Conservation (phyloP, 2,888 invertebrate genomes). For the Podotricha telesiphe region DNA sequence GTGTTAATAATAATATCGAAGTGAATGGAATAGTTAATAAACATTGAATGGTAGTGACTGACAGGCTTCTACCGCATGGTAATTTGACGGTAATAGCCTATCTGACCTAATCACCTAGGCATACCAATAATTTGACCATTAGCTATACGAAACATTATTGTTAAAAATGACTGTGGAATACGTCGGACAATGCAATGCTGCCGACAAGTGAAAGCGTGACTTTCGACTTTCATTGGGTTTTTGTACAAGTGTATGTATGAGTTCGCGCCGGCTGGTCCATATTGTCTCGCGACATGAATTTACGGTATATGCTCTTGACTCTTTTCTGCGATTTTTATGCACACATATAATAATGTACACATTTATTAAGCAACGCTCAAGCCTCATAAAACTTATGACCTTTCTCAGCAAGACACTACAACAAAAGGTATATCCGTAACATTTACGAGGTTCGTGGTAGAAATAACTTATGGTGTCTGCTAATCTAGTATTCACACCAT, state of each 20-base stretch:
- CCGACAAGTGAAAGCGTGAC: conserved; percentile 81
- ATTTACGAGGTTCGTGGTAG: conserved; percentile 8
- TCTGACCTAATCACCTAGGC: conserved; percentile 52
- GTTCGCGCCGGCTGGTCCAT: conserved; percentile 67
- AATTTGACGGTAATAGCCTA: conserved; percentile 49
- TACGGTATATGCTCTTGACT: conserved; percentile 24
- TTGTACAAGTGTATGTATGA: conserved; percentile 78
- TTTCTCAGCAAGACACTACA: conserved; percentile 14
- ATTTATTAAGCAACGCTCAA: conserved; percentile 1
- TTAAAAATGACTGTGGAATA: conserved; percentile 62
- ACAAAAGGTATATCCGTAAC: background rate
- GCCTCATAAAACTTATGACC: background rate
- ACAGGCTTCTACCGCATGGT: conserved; percentile 44
- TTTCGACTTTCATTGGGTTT: conserved; percentile 83
- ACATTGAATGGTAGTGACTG: conserved; percentile 45
- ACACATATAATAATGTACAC: background rate
- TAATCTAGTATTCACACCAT: conserved; percentile 12
- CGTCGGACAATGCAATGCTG: conserved; percentile 68
- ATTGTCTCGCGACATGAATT: conserved; percentile 78
- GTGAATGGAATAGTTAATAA: conserved; percentile 47
- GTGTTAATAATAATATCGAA: conserved; percentile 41
- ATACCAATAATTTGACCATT: conserved; percentile 57
- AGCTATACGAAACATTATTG: conserved; percentile 56
- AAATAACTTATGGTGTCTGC: background rate
- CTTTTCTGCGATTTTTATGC: conserved; percentile 2